Evolutionary conservation across 2,888 invertebrate species (phyloP).

Genomic region (Drosophila ustulata): DNA sequence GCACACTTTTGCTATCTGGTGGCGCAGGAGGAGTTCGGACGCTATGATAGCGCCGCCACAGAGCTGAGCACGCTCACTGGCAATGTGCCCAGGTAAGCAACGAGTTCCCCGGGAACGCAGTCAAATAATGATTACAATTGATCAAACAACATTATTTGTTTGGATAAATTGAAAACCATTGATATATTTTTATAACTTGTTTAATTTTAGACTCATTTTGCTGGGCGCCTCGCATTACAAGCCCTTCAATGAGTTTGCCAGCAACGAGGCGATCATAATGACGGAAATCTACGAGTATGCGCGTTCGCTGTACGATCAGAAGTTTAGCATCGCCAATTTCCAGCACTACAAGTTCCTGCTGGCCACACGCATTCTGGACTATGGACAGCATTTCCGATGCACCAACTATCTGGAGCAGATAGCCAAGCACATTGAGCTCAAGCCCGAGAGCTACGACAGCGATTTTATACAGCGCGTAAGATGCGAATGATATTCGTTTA

Average conservation of each 20-base stretch:
- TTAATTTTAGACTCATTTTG: slow-evolving; percentile 89
- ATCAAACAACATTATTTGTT: too few relatives aligned
- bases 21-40: slow-evolving; percentile 86
- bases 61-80: slow-evolving; percentile 78
- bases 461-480: slow-evolving; percentile 68
- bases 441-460: slow-evolving; percentile 56
- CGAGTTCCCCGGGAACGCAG: neutral
- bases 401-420: slow-evolving; percentile 91
- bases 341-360: slow-evolving; percentile 95
- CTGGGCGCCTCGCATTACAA: slow-evolving; percentile 91
- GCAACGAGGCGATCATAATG: slow-evolving; percentile 94
- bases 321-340: slow-evolving; percentile 90
- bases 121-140: too few relatives aligned
- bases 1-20: slow-evolving; percentile 98
- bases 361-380: slow-evolving; percentile 91
- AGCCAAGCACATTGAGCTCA: slow-evolving; percentile 87
- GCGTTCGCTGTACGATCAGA: slow-evolving; percentile 90
- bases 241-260: slow-evolving; percentile 89
- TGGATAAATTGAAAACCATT: too few relatives aligned
- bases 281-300: slow-evolving; percentile 98
- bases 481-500: neutral
- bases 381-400: slow-evolving; percentile 90
- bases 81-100: slow-evolving; percentile 75
- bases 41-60: slow-evolving; percentile 80
- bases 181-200: neutral